Percentiles rank a stretch among this genome's conserved stretches.
These are phyloP conservation scores for Pygathrix nemaeus DNA, from an alignment of 2,113 vertebrate species.

Conservation along the genomic window DNA sequence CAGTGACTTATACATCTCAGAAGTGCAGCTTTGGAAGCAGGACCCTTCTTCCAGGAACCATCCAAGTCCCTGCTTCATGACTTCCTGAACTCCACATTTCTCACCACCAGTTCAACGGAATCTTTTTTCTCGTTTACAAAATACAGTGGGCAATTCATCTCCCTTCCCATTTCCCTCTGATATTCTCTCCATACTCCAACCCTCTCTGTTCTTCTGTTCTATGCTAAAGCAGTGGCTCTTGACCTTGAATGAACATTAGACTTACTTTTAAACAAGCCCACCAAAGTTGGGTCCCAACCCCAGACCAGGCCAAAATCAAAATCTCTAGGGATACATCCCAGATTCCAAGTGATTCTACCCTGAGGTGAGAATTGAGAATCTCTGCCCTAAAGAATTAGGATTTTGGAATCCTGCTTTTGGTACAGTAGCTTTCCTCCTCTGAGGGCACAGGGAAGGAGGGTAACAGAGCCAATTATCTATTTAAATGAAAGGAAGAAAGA, in stretches of 20 bases:
- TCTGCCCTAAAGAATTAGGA: neutral
- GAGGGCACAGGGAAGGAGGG: accelerated
- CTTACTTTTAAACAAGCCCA: neutral
- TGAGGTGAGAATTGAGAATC: neutral
- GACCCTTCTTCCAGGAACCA: neutral
- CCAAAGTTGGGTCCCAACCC: neutral
- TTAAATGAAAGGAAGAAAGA: neutral
- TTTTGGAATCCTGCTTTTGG: neutral
- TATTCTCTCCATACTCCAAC: neutral
- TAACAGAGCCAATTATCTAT: neutral
- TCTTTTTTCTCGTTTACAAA: neutral
- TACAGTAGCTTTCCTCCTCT: neutral
- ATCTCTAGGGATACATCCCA: neutral
- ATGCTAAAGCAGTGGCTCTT: neutral
- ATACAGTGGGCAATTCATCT: neutral
- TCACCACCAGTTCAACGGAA: neutral
- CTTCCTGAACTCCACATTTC: neutral
- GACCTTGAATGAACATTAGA: neutral
- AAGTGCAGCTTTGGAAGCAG: neutral
- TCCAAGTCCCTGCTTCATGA: neutral
- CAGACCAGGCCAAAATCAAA: neutral
- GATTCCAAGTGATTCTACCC: neutral
- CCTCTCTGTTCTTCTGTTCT: neutral
- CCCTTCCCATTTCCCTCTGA: no score
- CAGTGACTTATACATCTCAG: no score